Conservation (phyloP, 2,888 invertebrate genomes). For the Acanthopleura granulata region DNA sequence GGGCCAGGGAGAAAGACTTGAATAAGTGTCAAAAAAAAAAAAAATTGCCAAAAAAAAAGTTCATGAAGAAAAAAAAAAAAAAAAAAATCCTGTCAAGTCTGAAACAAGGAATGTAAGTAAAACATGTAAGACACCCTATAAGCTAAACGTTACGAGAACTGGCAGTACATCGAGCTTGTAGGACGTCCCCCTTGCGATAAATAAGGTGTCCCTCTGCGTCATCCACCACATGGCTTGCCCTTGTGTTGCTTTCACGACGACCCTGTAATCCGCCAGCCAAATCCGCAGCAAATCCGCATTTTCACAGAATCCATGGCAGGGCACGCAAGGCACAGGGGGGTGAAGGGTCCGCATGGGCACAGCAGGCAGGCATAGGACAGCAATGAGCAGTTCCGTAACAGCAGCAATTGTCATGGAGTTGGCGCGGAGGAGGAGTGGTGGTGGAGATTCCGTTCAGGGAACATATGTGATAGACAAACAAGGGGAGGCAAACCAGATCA, state of each 20-base stretch:
- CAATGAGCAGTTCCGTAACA: not conserved
- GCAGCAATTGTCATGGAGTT: not conserved
- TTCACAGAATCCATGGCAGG: not conserved
- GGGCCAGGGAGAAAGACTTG: not conserved
- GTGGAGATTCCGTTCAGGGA: not conserved
- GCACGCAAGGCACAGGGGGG: not conserved
- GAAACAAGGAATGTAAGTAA: constrained; percentile 11
- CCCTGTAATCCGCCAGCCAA: constrained; percentile 2
- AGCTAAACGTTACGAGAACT: constrained; percentile 42
- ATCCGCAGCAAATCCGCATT: constrained; percentile 2
- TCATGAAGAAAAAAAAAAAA: not conserved
- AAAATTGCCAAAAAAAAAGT: not conserved
- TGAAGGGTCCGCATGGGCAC: not conserved
- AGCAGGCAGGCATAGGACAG: not conserved
- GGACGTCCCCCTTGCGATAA: constrained; percentile 98
- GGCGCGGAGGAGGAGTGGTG: not conserved
- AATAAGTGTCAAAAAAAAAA: not conserved
- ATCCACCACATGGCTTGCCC: constrained; percentile 75
- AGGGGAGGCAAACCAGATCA: constrained; percentile 16
- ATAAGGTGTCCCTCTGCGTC: constrained; percentile 99
- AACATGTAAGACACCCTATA: constrained; percentile 8
- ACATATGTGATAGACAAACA: constrained; percentile 20
- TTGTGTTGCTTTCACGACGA: not conserved
- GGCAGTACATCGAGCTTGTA: constrained; percentile 92
- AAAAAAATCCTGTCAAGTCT: constrained; percentile 13